phyloP scores from a whole-genome alignment of 2,113 vertebrate species.

The Xiphophorus hellerii region DNA sequence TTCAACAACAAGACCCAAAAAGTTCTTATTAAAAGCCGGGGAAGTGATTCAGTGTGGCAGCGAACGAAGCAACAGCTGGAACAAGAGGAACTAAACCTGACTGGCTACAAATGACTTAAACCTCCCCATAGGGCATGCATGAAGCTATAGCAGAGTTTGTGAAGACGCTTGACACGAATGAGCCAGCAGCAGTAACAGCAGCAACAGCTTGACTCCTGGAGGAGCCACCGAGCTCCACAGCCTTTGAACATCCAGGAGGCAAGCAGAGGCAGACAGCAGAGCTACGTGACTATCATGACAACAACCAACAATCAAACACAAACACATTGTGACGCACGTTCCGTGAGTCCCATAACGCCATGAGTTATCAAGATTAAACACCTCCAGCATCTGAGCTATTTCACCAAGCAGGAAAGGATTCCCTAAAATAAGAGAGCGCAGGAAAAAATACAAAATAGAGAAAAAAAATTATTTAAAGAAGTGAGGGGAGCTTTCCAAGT shows the following conservation, averaged over 20 bases:
- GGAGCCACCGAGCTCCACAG: conserved; percentile 51
- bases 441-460: not conserved
- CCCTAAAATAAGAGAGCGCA: conserved; percentile 13
- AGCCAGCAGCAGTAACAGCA: conserved; percentile 22
- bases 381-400: conserved; percentile 20
- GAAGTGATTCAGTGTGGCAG: conserved; percentile 22
- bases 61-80: conserved; percentile 21
- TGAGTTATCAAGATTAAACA: conserved; percentile 48
- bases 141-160: conserved; percentile 49
- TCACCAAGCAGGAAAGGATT: conserved; percentile 20
- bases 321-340: conserved; percentile 32
- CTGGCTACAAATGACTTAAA: conserved; percentile 66
- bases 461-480: conserved; percentile 14
- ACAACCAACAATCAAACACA: conserved; percentile 46
- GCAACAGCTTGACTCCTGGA: conserved; percentile 52
- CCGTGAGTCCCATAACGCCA: conserved; percentile 37
- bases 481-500: conserved; percentile 23
- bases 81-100: conserved; percentile 51
- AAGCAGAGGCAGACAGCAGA: conserved; percentile 63
- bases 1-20: conserved; percentile 20
- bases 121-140: conserved; percentile 37
- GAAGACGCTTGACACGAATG: conserved; percentile 45
- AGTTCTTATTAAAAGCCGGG: conserved; percentile 24
- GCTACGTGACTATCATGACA: conserved; percentile 72
- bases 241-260: conserved; percentile 72